Conservation (phyloP, 2,888 invertebrate genomes). For the Trilocha varians region DNA sequence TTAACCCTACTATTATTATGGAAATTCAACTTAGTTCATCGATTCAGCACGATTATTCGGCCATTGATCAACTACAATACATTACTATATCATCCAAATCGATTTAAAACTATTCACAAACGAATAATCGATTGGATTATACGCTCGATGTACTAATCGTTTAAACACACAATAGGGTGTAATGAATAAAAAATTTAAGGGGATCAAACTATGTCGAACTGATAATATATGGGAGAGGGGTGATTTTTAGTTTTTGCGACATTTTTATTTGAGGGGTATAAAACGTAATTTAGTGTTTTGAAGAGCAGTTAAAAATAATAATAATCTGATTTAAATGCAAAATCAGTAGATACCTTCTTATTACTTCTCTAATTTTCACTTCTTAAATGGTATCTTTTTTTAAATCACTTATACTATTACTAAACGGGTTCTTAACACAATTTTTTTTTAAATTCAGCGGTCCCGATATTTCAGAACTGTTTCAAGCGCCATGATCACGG, state of each 20-base stretch:
- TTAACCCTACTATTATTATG: constrained; percentile 17
- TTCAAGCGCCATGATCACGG: too few species aligned
- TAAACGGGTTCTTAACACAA: too few species aligned
- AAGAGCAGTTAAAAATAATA: too few species aligned
- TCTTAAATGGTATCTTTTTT: too few species aligned
- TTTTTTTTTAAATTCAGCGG: too few species aligned
- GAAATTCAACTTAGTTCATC: constrained; percentile 36
- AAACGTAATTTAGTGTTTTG: too few species aligned
- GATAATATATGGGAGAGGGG: background rate
- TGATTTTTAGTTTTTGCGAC: background rate
- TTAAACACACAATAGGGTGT: constrained; percentile 46
- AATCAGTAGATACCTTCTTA: too few species aligned
- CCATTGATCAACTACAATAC: constrained; percentile 23
- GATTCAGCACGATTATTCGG: constrained; percentile 47
- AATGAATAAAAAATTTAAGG: constrained; percentile 57
- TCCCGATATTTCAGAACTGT: too few species aligned
- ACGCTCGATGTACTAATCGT: constrained; percentile 37
- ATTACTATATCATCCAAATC: constrained; percentile 24
- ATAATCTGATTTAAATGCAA: too few species aligned
- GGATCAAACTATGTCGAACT: constrained; percentile 18
- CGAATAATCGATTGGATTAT: constrained; percentile 53
- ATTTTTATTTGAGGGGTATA: too few species aligned
- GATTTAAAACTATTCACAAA: background rate
- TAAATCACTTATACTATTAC: too few species aligned
- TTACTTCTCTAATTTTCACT: too few species aligned